Conservation (phyloP, 2,113 vertebrate species). For the Numida meleagris region DNA sequence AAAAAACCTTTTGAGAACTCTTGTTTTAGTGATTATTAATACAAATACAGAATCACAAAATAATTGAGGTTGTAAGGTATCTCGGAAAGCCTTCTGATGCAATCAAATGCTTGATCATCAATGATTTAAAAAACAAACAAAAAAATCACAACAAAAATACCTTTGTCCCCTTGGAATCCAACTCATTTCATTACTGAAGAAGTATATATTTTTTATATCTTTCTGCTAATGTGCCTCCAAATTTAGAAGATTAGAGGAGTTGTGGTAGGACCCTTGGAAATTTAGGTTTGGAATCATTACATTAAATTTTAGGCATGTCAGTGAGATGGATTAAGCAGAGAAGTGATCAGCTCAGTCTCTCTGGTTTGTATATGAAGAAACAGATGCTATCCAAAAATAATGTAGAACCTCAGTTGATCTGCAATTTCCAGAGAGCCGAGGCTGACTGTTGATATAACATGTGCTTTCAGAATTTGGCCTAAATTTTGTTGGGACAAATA, state of each 20-base stretch:
- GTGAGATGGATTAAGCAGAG: background rate
- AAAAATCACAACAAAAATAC: background rate
- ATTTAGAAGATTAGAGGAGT: background rate
- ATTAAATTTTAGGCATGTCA: background rate
- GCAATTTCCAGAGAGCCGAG: background rate
- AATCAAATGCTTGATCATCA: background rate
- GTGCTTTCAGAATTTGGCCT: background rate
- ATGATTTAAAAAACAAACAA: background rate
- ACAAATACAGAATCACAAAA: background rate
- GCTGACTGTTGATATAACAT: rapidly evolving
- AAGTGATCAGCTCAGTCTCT: background rate
- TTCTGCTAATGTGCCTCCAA: rapidly evolving
- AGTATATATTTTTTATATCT: background rate
- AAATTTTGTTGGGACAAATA: background rate
- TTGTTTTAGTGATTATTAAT: background rate
- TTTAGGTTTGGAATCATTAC: background rate
- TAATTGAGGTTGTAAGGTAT: background rate
- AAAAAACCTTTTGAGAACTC: background rate
- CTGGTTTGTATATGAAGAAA: background rate
- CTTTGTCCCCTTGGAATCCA: background rate
- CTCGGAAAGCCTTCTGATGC: background rate
- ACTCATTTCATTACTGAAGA: background rate
- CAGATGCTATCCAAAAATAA: background rate
- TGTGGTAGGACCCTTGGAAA: background rate
- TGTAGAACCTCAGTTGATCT: background rate